phyloP scores from a whole-genome alignment of 2,113 vertebrate genomes.

The Crocuta crocuta region DNA sequence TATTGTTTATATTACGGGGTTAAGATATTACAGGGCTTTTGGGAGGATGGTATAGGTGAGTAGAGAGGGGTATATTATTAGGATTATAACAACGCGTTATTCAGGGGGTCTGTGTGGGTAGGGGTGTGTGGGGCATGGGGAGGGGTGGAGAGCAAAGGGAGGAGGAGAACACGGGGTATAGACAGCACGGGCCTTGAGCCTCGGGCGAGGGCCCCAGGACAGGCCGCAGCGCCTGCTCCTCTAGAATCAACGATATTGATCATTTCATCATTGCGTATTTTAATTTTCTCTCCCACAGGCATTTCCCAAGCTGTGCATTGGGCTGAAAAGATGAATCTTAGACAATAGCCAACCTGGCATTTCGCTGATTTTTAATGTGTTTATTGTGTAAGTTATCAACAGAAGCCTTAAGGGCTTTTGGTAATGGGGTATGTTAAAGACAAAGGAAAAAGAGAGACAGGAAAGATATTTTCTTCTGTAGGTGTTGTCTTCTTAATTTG shows the following conservation, averaged over 20 bases:
- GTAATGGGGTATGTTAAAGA: conserved; percentile 1
- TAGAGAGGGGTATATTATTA: background rate
- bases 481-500: conserved; percentile 58
- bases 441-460: background rate
- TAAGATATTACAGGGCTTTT: background rate
- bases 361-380: conserved; percentile 57
- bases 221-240: background rate
- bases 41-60: background rate
- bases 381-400: conserved; percentile 38
- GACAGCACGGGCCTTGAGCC: accelerated
- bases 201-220: accelerated
- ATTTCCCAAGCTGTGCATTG: background rate
- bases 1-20: background rate
- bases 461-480: background rate
- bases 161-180: background rate
- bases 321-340: conserved; percentile 39
- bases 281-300: background rate
- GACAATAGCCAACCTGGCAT: conserved; percentile 22
- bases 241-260: background rate
- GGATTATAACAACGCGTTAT: background rate
- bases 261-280: background rate
- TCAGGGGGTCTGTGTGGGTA: background rate
- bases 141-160: background rate
- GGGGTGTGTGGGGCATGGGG: background rate
- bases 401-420: conserved; percentile 28